Conservation (phyloP, 2,113 vertebrate species). For the Sinocyclocheilus maitianheensis region DNA sequence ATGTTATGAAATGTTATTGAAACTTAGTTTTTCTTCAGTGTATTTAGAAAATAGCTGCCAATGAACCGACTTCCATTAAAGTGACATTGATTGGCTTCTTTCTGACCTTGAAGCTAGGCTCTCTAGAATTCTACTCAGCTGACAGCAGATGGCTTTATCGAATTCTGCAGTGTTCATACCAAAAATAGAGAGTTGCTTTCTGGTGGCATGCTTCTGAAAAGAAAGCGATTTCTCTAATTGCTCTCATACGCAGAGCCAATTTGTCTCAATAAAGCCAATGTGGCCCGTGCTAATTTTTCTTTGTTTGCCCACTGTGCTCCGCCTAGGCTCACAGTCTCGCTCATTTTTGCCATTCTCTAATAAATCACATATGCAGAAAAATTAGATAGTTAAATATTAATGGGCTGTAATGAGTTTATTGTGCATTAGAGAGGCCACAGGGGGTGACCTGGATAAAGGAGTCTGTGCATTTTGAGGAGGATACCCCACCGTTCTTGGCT, state of each 20-base stretch:
- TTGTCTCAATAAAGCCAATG: constrained; percentile 78
- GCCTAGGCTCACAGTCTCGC: constrained; percentile 67
- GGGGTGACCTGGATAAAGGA: constrained; percentile 62
- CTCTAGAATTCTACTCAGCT: constrained; percentile 49
- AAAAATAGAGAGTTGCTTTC: constrained; percentile 39
- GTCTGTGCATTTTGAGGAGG: constrained; percentile 25
- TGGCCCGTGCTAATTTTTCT: constrained; percentile 68
- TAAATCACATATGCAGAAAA: constrained; percentile 75
- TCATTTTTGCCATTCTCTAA: constrained; percentile 70
- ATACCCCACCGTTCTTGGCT: constrained; percentile 55
- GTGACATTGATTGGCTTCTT: neutral
- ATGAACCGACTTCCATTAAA: neutral
- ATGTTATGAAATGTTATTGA: neutral
- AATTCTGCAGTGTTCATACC: constrained; percentile 49
- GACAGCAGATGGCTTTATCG: constrained; percentile 56
- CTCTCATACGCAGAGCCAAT: constrained; percentile 65
- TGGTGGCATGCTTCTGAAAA: constrained; percentile 63
- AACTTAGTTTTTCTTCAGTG: neutral
- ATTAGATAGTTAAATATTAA: constrained; percentile 80
- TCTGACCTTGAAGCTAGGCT: neutral
- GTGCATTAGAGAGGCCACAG: constrained; percentile 66
- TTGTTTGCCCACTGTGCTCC: constrained; percentile 64
- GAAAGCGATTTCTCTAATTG: constrained; percentile 69
- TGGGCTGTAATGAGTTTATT: constrained; percentile 80
- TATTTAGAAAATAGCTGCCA: neutral